These are phyloP conservation scores for Serrognathus titanus DNA, from an alignment of 2,888 invertebrate species.

Conservation along the genomic window DNA sequence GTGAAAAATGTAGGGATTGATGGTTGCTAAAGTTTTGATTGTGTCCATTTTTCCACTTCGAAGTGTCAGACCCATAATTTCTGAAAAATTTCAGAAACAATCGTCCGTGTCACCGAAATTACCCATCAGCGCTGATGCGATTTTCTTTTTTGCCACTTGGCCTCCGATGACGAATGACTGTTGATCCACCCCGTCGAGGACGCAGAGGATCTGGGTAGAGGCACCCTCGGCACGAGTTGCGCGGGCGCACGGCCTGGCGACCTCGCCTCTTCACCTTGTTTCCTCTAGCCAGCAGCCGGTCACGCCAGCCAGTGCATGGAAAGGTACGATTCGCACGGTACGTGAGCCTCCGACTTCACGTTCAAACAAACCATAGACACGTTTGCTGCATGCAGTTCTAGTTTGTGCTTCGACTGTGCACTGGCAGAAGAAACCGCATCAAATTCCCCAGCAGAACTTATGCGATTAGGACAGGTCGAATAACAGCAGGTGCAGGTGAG, in stretches of 20 bases:
- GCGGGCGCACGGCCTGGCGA: slow-evolving; percentile 25
- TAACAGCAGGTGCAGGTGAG: no score
- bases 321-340: slow-evolving; percentile 9
- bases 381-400: not conserved
- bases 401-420: not conserved
- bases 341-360: not conserved
- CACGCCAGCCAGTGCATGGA: slow-evolving; percentile 24
- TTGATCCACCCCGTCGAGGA: slow-evolving; percentile 23
- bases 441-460: no score
- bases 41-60: no score
- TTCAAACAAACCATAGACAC: not conserved
- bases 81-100: no score
- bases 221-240: slow-evolving; percentile 25
- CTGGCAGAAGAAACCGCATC: no score
- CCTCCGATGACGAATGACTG: slow-evolving; percentile 21
- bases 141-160: not conserved
- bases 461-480: no score
- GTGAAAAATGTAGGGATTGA: no score
- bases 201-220: slow-evolving; percentile 13
- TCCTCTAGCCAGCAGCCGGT: slow-evolving; percentile 25
- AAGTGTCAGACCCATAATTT: no score
- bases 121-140: no score
- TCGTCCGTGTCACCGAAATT: no score
- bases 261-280: slow-evolving; percentile 29
- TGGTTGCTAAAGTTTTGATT: no score